phyloP scores from a whole-genome alignment of 1,140 invertebrate genomes.

The Bombus turneri region DNA sequence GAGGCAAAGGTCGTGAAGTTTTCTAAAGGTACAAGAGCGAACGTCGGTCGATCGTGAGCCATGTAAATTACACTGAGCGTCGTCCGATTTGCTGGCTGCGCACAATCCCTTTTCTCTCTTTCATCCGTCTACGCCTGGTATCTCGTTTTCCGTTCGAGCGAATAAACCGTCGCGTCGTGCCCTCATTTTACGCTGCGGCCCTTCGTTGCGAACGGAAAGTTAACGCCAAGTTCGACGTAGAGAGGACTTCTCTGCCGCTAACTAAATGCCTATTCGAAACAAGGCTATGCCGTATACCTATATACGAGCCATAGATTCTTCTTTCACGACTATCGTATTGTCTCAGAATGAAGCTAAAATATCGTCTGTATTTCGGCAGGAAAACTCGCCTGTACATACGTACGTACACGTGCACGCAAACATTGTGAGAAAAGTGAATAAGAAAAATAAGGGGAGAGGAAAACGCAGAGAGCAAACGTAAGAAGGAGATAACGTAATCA shows the following conservation, averaged over 20 bases:
- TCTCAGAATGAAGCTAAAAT: not conserved
- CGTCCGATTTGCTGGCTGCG: not conserved
- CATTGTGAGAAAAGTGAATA: not conserved
- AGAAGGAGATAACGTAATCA: not conserved
- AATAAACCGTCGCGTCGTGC: not conserved
- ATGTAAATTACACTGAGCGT: constrained; percentile 37
- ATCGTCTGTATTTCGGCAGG: not conserved
- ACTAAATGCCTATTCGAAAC: constrained; percentile 1
- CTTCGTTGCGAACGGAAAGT: not conserved
- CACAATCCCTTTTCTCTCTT: not conserved
- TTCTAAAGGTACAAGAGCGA: not conserved
- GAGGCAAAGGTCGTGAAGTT: not conserved
- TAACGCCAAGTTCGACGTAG: not conserved
- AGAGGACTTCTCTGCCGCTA: not conserved
- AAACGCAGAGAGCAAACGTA: no score
- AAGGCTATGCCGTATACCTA: no score
- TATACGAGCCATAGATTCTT: not conserved
- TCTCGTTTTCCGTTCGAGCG: not conserved
- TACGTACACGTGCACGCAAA: not conserved
- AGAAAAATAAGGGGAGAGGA: not conserved
- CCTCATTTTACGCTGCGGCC: not conserved
- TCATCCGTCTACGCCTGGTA: not conserved
- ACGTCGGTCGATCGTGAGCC: not conserved
- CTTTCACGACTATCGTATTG: not conserved
- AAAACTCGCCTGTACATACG: not conserved